Conservation (phyloP, 2,113 vertebrate genomes). For the Python bivittatus region DNA sequence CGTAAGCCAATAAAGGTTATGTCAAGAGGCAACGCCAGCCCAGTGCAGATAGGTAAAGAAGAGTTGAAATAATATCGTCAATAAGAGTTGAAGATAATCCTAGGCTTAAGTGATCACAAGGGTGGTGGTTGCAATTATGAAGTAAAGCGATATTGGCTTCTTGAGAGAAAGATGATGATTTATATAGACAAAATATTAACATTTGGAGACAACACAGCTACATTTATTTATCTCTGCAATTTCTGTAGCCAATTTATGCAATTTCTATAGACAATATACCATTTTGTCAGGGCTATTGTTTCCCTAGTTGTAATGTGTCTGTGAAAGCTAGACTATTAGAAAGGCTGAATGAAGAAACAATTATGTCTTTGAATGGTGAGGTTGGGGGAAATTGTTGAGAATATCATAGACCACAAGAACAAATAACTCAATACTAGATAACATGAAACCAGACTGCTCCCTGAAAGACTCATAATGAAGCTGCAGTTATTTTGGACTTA, state of each 20-base stretch:
- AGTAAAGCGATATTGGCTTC: background rate
- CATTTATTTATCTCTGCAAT: too few relatives aligned
- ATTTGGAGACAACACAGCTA: background rate
- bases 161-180: background rate
- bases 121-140: background rate
- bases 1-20: background rate
- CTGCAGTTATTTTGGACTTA: background rate
- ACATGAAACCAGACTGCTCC: background rate
- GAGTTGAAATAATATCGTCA: background rate
- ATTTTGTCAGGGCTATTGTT: background rate
- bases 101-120: background rate
- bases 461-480: background rate
- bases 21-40: background rate
- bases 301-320: background rate
- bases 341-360: background rate
- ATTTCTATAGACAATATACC: too few relatives aligned
- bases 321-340: background rate
- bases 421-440: background rate
- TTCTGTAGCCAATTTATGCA: too few relatives aligned
- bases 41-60: background rate
- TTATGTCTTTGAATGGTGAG: background rate
- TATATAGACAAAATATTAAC: background rate
- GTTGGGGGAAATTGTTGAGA: background rate
- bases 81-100: background rate
- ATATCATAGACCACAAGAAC: background rate